Evolutionary conservation across 2,888 invertebrate genomes (phyloP).

Genomic region (Rhingia rostrata): DNA sequence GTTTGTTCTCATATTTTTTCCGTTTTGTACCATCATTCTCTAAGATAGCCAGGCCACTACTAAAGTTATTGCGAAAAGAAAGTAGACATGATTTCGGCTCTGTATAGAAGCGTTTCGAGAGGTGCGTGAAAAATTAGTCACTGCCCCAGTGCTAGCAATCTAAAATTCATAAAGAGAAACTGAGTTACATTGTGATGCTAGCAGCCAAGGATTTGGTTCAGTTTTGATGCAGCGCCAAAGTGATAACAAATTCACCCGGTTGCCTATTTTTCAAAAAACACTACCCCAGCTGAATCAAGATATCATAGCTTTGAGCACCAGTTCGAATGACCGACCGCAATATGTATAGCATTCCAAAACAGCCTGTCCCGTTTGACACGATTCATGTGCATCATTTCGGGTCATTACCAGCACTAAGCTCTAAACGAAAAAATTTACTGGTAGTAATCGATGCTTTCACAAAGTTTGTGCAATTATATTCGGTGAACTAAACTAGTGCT

Average conservation of each 20-base stretch:
- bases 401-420: slow-evolving; percentile 12
- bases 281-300: slow-evolving; percentile 73
- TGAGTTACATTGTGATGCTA: slow-evolving; percentile 79
- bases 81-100: slow-evolving; percentile 24
- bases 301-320: slow-evolving; percentile 77
- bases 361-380: too few species aligned
- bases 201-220: slow-evolving; percentile 76
- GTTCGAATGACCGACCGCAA: too few species aligned
- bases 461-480: slow-evolving; percentile 21
- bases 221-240: slow-evolving; percentile 76
- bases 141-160: slow-evolving; percentile 76
- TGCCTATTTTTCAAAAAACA: slow-evolving; percentile 78
- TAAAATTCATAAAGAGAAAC: slow-evolving; percentile 76
- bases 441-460: slow-evolving; percentile 36
- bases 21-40: slow-evolving; percentile 50
- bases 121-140: slow-evolving; percentile 29
- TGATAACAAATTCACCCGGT: slow-evolving; percentile 76
- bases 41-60: slow-evolving; percentile 46
- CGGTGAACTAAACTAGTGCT: slow-evolving; percentile 8
- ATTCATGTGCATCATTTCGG: not conserved
- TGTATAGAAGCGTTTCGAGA: slow-evolving; percentile 36
- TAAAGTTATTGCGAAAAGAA: slow-evolving; percentile 38
- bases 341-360: too few species aligned
- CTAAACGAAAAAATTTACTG: not conserved
- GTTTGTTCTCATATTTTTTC: slow-evolving; percentile 56